A percentile compares a stretch with the other conserved stretches of the same genome.
These are phyloP conservation scores for Cichlasoma orientale DNA, from an alignment of 2,797 vertebrate genomes.

Conservation along the genomic window DNA sequence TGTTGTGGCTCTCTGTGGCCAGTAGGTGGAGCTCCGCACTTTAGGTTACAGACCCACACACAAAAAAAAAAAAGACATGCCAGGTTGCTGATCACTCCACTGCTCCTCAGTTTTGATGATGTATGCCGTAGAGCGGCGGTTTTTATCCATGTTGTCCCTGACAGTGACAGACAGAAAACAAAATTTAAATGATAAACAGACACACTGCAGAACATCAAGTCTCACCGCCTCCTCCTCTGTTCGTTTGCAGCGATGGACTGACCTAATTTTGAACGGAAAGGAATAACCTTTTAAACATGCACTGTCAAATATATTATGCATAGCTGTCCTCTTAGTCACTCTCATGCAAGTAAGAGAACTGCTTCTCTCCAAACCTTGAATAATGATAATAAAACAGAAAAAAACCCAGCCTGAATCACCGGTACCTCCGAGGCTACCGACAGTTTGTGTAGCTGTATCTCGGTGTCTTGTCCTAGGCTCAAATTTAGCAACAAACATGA, in stretches of 20 bases:
- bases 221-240: slow-evolving; percentile 30
- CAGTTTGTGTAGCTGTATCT: slow-evolving; percentile 22
- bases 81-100: slow-evolving; percentile 41
- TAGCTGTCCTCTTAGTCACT: slow-evolving; percentile 66
- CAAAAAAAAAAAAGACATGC: not conserved
- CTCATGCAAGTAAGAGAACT: slow-evolving; percentile 33
- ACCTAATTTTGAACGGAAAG: slow-evolving; percentile 65
- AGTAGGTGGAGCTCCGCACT: slow-evolving; percentile 76
- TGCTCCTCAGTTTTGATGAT: slow-evolving; percentile 56
- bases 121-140: slow-evolving; percentile 23
- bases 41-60: slow-evolving; percentile 38
- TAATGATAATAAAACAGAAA: slow-evolving; percentile 10
- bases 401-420: not conserved
- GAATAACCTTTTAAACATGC: slow-evolving; percentile 72
- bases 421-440: slow-evolving; percentile 11
- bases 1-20: slow-evolving; percentile 34
- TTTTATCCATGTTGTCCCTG: slow-evolving; percentile 60
- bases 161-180: slow-evolving; percentile 68
- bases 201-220: slow-evolving; percentile 48
- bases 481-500: not conserved
- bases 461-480: slow-evolving; percentile 2
- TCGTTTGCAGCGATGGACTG: slow-evolving; percentile 58
- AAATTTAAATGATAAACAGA: slow-evolving; percentile 67
- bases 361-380: slow-evolving; percentile 23
- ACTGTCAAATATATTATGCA: slow-evolving; percentile 75